phyloP scores from a whole-genome alignment of 2,797 vertebrate genomes.

The Pangasius sanitwongsei region DNA sequence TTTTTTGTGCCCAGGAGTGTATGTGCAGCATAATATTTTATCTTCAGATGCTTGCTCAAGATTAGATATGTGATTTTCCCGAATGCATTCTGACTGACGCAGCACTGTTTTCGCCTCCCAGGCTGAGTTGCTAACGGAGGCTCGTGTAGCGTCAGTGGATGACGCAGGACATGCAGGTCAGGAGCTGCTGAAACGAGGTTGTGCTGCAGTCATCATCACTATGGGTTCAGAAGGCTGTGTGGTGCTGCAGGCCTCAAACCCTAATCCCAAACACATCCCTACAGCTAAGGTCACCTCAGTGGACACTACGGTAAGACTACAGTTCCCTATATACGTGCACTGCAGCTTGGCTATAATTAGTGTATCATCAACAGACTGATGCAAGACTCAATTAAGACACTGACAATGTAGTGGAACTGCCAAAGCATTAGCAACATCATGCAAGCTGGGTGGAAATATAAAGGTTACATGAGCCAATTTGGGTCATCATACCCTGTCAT shows the following conservation, averaged over 20 bases:
- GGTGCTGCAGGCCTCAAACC: conserved; percentile 77
- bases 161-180: conserved; percentile 78
- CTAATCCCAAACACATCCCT: conserved; percentile 79
- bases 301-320: conserved; percentile 89
- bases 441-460: background rate
- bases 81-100: conserved; percentile 10
- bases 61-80: conserved; percentile 12
- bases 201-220: conserved; percentile 83
- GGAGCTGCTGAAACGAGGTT: conserved; percentile 83
- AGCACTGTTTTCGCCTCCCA: conserved; percentile 60
- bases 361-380: background rate
- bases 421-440: background rate
- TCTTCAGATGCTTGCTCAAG: background rate
- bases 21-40: background rate
- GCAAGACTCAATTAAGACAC: background rate
- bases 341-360: background rate
- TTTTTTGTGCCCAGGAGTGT: too few relatives aligned
- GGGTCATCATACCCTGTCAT: background rate
- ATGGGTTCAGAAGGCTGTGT: conserved; percentile 90
- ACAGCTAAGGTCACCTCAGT: conserved; percentile 77
- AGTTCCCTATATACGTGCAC: background rate
- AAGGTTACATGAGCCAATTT: background rate
- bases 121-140: conserved; percentile 89
- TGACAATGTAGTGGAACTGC: background rate
- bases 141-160: conserved; percentile 71